Percentiles rank a stretch among this genome's conserved stretches.
Conservation (phyloP, 2,113 vertebrate species). For the Leucosticte australis region DNA sequence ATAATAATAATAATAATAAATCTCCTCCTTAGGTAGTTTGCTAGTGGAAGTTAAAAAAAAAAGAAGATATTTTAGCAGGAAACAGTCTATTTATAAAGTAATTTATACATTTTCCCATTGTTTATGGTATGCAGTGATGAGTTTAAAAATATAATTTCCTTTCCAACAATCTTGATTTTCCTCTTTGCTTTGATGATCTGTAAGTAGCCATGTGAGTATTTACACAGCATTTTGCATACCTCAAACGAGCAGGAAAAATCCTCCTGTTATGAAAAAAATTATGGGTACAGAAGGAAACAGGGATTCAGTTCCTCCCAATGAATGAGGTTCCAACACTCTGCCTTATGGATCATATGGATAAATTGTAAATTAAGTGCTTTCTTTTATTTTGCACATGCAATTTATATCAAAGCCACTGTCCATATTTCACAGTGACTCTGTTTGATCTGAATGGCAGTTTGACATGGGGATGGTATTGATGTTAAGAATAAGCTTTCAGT, state of each 20-base stretch:
- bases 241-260: not conserved
- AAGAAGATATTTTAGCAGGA: not conserved
- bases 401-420: not conserved
- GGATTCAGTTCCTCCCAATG: not conserved
- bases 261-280: not conserved
- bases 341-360: not conserved
- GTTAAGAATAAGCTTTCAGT: not conserved
- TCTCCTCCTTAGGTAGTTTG: not conserved
- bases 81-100: slow-evolving; percentile 18
- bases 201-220: not conserved
- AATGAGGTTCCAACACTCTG: not conserved
- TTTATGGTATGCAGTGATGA: not conserved
- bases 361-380: not conserved
- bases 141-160: slow-evolving; percentile 30
- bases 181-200: not conserved
- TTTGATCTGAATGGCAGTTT: not conserved
- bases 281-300: not conserved
- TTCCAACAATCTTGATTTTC: not conserved
- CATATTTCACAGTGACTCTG: fast-evolving
- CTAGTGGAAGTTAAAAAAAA: not conserved
- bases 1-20: not conserved
- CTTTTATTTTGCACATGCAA: not conserved
- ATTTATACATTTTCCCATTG: slow-evolving; percentile 12
- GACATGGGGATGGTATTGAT: not conserved
- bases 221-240: not conserved